A percentile compares a stretch with the other conserved stretches of the same genome.
Conservation (phyloP, 2,888 invertebrate species). For the Geotrupes spiniger region DNA sequence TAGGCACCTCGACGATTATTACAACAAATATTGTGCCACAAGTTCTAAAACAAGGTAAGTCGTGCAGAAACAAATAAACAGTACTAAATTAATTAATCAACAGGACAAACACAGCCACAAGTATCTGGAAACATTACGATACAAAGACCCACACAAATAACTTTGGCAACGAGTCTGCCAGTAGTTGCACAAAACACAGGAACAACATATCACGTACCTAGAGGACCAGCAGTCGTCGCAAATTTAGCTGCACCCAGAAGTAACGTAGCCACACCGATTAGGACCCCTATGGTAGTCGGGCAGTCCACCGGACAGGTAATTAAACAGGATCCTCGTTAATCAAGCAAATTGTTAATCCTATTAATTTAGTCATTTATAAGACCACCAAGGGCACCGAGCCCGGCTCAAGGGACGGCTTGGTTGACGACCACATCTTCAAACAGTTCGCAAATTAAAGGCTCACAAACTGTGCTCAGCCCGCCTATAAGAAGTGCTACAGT, state of each 20-base stretch:
- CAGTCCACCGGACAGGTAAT: constrained; percentile 32
- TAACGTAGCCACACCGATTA: constrained; percentile 54
- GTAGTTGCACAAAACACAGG: constrained; percentile 42
- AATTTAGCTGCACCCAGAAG: constrained; percentile 69
- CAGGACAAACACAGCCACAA: constrained; percentile 33
- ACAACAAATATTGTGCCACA: constrained; percentile 51
- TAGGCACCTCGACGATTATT: constrained; percentile 46
- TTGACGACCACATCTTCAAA: constrained; percentile 41
- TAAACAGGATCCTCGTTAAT: no score
- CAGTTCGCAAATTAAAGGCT: constrained; percentile 46
- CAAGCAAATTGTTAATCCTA: constrained; percentile 10
- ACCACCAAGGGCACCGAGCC: constrained; percentile 48
- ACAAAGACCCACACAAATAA: constrained; percentile 47
- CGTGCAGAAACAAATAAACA: neutral
- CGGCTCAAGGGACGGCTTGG: constrained; percentile 47
- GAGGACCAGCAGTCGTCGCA: constrained; percentile 72
- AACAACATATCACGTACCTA: constrained; percentile 48
- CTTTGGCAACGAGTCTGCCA: constrained; percentile 42
- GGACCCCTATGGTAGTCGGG: constrained; percentile 46
- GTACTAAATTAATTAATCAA: neutral
- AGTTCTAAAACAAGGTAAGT: constrained; percentile 54
- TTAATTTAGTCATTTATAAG: constrained; percentile 41
- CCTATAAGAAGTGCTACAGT: constrained; percentile 45
- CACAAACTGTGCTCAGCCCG: constrained; percentile 45
- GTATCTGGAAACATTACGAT: constrained; percentile 37